Evolutionary conservation across 2,113 vertebrate species (phyloP), one percentile per base, ranked within the genome.

Genomic region (Microcebus ravelobensis): DNA sequence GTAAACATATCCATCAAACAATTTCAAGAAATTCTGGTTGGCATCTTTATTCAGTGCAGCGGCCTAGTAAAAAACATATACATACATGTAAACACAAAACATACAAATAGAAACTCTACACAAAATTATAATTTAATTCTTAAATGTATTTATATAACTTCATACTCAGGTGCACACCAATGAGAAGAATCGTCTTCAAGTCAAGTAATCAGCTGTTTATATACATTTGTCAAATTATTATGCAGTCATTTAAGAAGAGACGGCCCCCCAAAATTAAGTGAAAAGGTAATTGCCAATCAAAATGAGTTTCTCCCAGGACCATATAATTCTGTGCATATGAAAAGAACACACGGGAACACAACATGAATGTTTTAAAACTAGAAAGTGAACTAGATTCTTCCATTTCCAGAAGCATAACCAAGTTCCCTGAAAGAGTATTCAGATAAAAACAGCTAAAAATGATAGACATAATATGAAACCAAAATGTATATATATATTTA

Each of bases 1-100:
- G 98, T 98, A 99, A 71, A 97, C 81, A 88, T 89, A 97, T 10
- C 99, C 99, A 27, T 86, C 5, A 31, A 99, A 80, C 91, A 95
- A 97, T 34, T 29, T 63, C 91, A 98, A 98, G 98, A 82, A 93
- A 96, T 90, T 71, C 3, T 45, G 89, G 93, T 10, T 52, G 92
- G 52, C 97, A 10, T 83, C 12, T 55, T 90, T 55, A 86, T 67
- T 96, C 84, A 65, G 5, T 68, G 74, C 5, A 55, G 87, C 80
- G 92, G 76, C 92, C 98, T 99, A 88, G 97, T 77, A 97, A 95
- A 45, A 77, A 97, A 90, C 13, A 96, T 6, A 96, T 2, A 94
- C 8, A 96, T 11, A 90, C 13, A 87, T 4, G 81, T 81, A 91
- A 34, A 86, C 73, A 95, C 91, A 96, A 96, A 85, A 55, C 15